phyloP scores from a whole-genome alignment of 2,113 vertebrate genomes.

The Aix galericulata region DNA sequence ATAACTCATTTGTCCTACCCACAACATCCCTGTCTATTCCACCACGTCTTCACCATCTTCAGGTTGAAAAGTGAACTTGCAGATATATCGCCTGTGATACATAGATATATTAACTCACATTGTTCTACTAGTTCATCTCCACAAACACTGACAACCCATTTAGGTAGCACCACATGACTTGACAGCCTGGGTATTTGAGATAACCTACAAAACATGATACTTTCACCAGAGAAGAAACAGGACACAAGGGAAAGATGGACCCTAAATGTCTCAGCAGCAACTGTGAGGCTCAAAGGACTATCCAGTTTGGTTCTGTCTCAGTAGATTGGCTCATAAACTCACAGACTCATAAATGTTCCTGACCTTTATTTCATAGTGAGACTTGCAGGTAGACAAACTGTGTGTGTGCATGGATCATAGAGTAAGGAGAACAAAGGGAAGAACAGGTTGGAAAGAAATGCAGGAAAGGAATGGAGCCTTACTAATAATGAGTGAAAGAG shows the following conservation, averaged over 20 bases:
- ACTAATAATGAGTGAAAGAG: neutral
- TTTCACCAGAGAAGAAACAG: neutral
- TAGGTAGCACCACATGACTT: neutral
- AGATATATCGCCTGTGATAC: neutral
- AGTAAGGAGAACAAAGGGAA: neutral
- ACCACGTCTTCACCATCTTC: neutral
- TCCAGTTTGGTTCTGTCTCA: neutral
- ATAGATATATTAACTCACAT: rapidly evolving
- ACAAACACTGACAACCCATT: neutral
- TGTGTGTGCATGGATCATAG: neutral
- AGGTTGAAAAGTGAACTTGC: neutral
- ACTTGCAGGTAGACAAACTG: neutral
- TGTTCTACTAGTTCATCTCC: neutral
- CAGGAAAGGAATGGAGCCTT: neutral
- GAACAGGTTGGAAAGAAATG: neutral
- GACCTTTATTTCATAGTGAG: neutral
- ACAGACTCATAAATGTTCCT: neutral
- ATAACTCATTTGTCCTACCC: neutral
- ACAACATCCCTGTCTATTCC: neutral
- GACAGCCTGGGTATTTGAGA: neutral
- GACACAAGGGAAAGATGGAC: neutral
- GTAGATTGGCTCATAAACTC: neutral
- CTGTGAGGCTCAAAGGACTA: neutral
- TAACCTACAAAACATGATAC: neutral
- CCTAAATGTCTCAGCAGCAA: rapidly evolving